Base-by-base conservation (phyloP, 2,888 invertebrate genomes). In the Andricus quercusramuli region DNA sequence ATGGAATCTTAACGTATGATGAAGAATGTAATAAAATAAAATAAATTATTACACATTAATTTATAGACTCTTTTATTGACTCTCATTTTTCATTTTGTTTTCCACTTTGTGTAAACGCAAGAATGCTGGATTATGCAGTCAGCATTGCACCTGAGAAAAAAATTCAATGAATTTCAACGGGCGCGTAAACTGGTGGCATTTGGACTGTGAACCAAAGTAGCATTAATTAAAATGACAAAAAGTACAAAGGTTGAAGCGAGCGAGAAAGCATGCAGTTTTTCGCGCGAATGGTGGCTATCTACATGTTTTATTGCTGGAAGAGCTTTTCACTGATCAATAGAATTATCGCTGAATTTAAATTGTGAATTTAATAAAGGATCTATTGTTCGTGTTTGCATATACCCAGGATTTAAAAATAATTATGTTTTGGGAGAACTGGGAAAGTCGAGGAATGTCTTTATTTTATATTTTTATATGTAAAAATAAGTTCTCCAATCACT, bases 171-270 rank as follows among this genome's bases (percentile, higher is more conserved):
- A 70, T 47, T 70, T 47, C 29, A 70, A 51, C 70, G 70, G 44
- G 70, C 44, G 29, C 25, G 70, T 51, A 70, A 70, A 70, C 47
- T 47, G 25, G 70, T 2, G 70, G 67, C n/a, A 22, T 56, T 56
- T 22, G n/a, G 67, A 29, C 47, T 70, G 68, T 44, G 47, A 70
- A 47, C 47, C 47, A 70, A 70, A 29, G 70, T 29, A 51, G 70
- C 47, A 70, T 70, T 70, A 70, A 47, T 70, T 70, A 70, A 70
- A 70, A 70, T 70, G 51, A 47, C 70, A 70, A 70, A 70, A 70
- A 51, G 47, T 70, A 22, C 68, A 70, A 67, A 32, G 70, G 47
- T 29, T 70, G 47, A 70, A 70, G 47, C 20, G 29, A 70, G 47
- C 51, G 47, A 29, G 70, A 25, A 70, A 70, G 51, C 70, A 70